Evolutionary conservation across 2,113 vertebrate genomes (phyloP).

Genomic region (Gila orcuttii): DNA sequence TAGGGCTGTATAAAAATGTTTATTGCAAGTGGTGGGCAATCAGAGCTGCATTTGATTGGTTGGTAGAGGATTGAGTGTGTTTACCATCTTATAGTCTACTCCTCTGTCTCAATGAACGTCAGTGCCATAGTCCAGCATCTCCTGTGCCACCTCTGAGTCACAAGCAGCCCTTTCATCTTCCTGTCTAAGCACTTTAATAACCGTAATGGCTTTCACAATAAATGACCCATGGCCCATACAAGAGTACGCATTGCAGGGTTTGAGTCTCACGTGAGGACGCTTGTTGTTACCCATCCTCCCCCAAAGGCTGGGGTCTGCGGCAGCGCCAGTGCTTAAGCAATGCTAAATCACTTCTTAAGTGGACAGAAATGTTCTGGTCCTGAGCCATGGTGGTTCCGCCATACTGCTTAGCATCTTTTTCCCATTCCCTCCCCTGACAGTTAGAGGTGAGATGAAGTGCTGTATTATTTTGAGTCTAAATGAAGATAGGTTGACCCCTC

Average conservation of each 20-base stretch:
- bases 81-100: slow-evolving; percentile 46
- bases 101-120: slow-evolving; percentile 70
- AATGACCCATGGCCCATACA: slow-evolving; percentile 69
- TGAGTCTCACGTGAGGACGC: slow-evolving; percentile 70
- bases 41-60: slow-evolving; percentile 21
- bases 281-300: slow-evolving; percentile 56
- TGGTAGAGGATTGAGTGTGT: background rate
- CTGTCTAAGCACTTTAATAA: slow-evolving; percentile 79
- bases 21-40: slow-evolving; percentile 18
- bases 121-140: slow-evolving; percentile 66
- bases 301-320: background rate
- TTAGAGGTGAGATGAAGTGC: slow-evolving; percentile 42
- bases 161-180: slow-evolving; percentile 73
- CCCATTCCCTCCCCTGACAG: slow-evolving; percentile 29
- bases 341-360: slow-evolving; percentile 56
- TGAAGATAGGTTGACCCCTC: slow-evolving; percentile 27
- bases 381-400: slow-evolving; percentile 23
- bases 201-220: slow-evolving; percentile 74
- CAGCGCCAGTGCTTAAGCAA: background rate
- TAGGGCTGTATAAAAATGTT: background rate
- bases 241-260: slow-evolving; percentile 71
- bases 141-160: slow-evolving; percentile 69
- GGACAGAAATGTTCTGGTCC: slow-evolving; percentile 57
- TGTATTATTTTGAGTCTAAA: slow-evolving; percentile 34
- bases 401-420: slow-evolving; percentile 57